A percentile compares a stretch with the other conserved stretches of the same genome.
These are phyloP conservation scores for Anguilla pacifica DNA, from an alignment of 2,797 vertebrate genomes.

Conservation along the genomic window DNA sequence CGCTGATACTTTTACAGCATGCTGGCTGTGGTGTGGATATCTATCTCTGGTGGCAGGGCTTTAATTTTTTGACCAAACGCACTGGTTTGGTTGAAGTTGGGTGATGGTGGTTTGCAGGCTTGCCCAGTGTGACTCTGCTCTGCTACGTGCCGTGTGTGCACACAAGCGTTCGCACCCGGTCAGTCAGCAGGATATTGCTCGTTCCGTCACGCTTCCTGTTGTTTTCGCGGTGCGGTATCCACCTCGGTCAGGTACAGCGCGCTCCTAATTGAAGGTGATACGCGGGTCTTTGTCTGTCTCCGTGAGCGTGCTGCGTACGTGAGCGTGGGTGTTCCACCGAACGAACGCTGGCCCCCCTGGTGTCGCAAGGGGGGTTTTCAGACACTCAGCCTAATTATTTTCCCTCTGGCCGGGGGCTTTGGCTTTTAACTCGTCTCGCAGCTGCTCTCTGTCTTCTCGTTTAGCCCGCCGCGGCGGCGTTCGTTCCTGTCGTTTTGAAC, in stretches of 20 bases:
- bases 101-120: neutral
- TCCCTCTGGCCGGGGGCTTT: constrained; percentile 61
- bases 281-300: constrained; percentile 19
- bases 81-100: neutral
- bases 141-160: neutral
- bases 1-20: constrained; percentile 1
- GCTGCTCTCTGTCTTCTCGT: neutral
- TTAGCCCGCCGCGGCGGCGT: neutral
- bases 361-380: constrained; percentile 68
- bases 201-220: constrained; percentile 24
- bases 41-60: neutral
- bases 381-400: constrained; percentile 80
- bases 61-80: neutral
- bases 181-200: neutral
- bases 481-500: neutral
- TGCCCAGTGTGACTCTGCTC: neutral
- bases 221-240: constrained; percentile 16
- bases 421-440: constrained; percentile 57
- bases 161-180: neutral
- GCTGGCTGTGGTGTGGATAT: constrained; percentile 24
- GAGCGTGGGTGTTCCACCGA: constrained; percentile 57
- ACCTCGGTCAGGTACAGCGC: neutral
- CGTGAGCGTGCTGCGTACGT: neutral
- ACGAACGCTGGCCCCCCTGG: constrained; percentile 63
- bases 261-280: constrained; percentile 29